Conservation (phyloP, 2,113 vertebrate genomes). For the Neogale vison region DNA sequence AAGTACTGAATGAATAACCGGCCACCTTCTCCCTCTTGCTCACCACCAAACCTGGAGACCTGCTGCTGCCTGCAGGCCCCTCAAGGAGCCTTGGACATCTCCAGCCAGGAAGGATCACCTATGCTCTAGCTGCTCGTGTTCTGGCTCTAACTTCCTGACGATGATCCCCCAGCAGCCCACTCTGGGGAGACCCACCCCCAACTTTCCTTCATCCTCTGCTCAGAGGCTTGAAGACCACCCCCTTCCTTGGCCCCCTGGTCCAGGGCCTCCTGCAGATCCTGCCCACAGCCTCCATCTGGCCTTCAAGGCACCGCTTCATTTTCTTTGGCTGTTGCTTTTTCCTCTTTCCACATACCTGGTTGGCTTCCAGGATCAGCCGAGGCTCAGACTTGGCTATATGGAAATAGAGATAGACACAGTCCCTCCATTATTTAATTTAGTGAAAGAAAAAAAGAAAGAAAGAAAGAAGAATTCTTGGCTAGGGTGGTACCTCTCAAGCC, state of each 20-base stretch:
- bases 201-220: background rate
- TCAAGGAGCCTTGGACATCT: background rate
- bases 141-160: background rate
- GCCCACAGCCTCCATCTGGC: constrained; percentile 62
- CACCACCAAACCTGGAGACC: background rate
- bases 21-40: background rate
- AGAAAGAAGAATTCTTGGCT: constrained; percentile 66
- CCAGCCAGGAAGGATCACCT: background rate
- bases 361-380: constrained; percentile 74
- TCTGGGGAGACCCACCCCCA: background rate
- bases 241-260: background rate
- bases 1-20: background rate
- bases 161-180: background rate
- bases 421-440: constrained; percentile 75
- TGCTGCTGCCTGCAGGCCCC: background rate
- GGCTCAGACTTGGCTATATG: constrained; percentile 73
- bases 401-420: constrained; percentile 77
- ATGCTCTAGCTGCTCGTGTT: background rate
- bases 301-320: constrained; percentile 67
- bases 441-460: background rate
- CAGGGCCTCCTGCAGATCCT: constrained; percentile 65
- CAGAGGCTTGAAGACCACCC: constrained; percentile 11
- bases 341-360: constrained; percentile 80
- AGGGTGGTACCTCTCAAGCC: constrained; percentile 51
- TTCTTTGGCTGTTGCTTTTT: constrained; percentile 75